Percentiles rank a stretch among this genome's conserved stretches.
Conservation (phyloP, 2,888 invertebrate genomes). For the Smittia aterrima region DNA sequence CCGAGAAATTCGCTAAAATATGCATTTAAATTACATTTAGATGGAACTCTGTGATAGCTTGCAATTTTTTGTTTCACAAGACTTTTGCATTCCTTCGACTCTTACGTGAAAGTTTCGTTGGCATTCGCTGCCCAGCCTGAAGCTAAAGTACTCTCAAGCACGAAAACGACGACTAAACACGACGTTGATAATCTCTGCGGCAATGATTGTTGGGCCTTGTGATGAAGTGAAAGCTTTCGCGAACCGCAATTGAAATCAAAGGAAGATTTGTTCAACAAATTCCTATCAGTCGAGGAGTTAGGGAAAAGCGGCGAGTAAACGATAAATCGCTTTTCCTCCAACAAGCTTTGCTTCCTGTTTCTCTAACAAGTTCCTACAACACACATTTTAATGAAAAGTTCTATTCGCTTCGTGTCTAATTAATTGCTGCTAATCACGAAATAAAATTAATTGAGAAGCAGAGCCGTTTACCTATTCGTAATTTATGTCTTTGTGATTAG, state of each 20-base stretch:
- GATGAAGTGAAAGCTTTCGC: not conserved
- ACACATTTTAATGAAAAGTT: not conserved
- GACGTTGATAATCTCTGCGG: no score
- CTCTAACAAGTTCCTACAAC: not conserved
- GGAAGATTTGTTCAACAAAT: not conserved
- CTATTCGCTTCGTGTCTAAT: not conserved
- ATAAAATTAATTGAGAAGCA: constrained; percentile 36
- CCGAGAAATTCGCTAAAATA: not conserved
- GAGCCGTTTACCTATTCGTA: constrained; percentile 29
- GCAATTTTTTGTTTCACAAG: not conserved
- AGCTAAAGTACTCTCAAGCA: not conserved
- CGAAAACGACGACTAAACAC: no score
- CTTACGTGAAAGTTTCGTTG: no score
- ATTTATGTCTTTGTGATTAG: constrained; percentile 37
- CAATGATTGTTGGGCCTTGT: not conserved
- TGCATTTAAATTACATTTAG: not conserved
- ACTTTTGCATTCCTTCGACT: not conserved
- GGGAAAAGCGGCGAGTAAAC: not conserved
- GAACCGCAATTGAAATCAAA: constrained; percentile 1
- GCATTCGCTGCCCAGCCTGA: not conserved
- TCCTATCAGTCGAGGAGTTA: constrained; percentile 4
- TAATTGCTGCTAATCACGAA: constrained; percentile 38
- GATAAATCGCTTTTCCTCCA: constrained; percentile 10
- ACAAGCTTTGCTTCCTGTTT: constrained; percentile 17
- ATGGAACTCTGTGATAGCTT: not conserved